Evolutionary conservation across 2,888 invertebrate genomes (phyloP).

Genomic region (Caenorhabditis zanzibari): DNA sequence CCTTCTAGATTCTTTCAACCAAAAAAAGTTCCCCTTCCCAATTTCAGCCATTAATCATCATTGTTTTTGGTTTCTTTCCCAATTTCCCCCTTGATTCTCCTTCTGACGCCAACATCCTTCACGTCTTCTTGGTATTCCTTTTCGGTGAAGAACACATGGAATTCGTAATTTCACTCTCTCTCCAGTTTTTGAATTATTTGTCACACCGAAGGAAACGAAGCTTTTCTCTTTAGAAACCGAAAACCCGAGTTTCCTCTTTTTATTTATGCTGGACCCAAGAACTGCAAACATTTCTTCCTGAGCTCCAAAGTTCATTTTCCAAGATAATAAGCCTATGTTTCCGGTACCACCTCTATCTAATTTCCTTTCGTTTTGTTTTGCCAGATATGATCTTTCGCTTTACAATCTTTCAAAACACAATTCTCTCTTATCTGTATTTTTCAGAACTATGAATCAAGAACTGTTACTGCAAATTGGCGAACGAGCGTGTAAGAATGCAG

Average conservation of each 20-base stretch:
- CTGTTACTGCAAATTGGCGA: slow-evolving; percentile 56
- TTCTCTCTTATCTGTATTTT: not conserved
- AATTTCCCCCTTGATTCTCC: slow-evolving; percentile 5
- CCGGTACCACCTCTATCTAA: not conserved
- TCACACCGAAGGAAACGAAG: slow-evolving; percentile 1
- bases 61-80: slow-evolving; percentile 6
- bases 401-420: not conserved
- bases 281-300: slow-evolving; percentile 16
- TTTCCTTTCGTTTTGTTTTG: not conserved
- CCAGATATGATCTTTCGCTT: not conserved
- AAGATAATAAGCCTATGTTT: slow-evolving; percentile 29
- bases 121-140: slow-evolving; percentile 50
- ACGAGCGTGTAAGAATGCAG: slow-evolving; percentile 47
- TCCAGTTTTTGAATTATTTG: slow-evolving; percentile 50
- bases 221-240: slow-evolving; percentile 32
- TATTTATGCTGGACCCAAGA: slow-evolving; percentile 14
- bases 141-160: slow-evolving; percentile 37
- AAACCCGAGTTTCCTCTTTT: slow-evolving; percentile 35
- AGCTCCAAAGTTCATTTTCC: slow-evolving; percentile 20
- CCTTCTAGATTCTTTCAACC: not conserved
- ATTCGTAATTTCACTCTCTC: slow-evolving; percentile 38
- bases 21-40: not conserved
- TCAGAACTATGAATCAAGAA: slow-evolving; percentile 45
- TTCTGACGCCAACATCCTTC: slow-evolving; percentile 19
- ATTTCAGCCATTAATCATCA: slow-evolving; percentile 20